A percentile compares a stretch with the other conserved stretches of the same genome.
Conservation (phyloP, 2,113 vertebrate genomes). For the Alligator sinensis region DNA sequence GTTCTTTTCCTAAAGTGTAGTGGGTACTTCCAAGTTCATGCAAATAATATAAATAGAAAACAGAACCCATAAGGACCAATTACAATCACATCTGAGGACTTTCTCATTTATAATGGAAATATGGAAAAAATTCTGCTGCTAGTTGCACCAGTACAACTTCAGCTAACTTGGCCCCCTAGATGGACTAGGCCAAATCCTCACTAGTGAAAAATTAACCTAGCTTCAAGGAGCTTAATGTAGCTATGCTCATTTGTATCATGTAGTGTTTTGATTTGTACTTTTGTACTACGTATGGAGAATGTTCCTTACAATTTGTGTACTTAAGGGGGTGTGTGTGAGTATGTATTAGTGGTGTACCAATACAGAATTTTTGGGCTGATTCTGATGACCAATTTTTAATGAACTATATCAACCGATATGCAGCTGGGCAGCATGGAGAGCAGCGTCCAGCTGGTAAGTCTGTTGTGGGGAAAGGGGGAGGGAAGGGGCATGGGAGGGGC, state of each 20-base stretch:
- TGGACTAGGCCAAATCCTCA: background rate
- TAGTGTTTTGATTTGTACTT: background rate
- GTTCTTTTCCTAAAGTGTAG: too few species aligned
- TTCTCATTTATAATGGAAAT: background rate
- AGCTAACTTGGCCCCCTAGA: background rate
- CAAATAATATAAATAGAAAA: too few species aligned
- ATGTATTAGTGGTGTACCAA: too few species aligned
- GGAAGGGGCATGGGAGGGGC: too few species aligned
- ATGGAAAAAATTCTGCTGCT: background rate
- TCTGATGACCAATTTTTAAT: too few species aligned
- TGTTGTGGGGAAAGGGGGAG: too few species aligned
- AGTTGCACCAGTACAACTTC: background rate
- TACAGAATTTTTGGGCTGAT: too few species aligned
- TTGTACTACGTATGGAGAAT: background rate
- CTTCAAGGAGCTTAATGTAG: background rate
- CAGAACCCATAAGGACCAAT: background rate
- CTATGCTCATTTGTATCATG: background rate
- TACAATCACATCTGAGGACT: background rate
- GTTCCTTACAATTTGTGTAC: background rate
- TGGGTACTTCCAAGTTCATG: too few species aligned
- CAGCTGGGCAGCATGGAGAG: too few species aligned
- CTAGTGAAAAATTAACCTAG: background rate
- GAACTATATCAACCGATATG: too few species aligned
- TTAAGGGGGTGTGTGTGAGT: background rate
- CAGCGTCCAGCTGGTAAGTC: too few species aligned